Conservation (phyloP, 2,888 invertebrate species). For the Epinotia ramella region DNA sequence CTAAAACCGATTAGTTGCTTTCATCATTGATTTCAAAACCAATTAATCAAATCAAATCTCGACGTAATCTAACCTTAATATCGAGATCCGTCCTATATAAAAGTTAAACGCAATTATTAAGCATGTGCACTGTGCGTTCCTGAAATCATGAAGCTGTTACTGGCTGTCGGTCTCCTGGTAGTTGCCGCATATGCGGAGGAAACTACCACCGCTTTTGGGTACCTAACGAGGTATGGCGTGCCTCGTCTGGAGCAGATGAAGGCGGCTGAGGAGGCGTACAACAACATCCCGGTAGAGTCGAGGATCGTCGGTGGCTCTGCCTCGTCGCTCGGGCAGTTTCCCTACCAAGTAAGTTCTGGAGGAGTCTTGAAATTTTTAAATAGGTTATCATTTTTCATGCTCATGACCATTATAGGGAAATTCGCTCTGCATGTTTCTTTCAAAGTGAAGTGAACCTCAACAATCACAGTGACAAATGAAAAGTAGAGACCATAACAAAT, state of each 20-base stretch:
- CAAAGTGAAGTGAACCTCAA: too few relatives aligned
- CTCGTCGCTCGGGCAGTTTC: conserved; percentile 57
- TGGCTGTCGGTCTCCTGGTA: conserved; percentile 48
- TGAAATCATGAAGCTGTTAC: conserved; percentile 48
- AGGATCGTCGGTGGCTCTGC: conserved; percentile 62
- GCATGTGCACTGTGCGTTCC: not conserved
- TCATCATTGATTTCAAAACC: conserved; percentile 1
- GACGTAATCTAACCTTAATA: conserved; percentile 32
- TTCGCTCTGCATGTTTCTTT: too few relatives aligned
- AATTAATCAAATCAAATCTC: conserved; percentile 41
- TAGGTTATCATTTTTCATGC: too few relatives aligned
- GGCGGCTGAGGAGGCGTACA: conserved; percentile 55
- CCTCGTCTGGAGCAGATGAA: conserved; percentile 60
- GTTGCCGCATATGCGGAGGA: conserved; percentile 52
- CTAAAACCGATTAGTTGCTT: too few relatives aligned
- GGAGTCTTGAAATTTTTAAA: not conserved
- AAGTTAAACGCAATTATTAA: not conserved
- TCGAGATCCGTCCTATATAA: conserved; percentile 15
- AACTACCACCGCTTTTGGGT: conserved; percentile 57
- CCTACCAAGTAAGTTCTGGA: conserved; percentile 55
- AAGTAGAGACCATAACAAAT: too few relatives aligned
- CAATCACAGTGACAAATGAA: too few relatives aligned
- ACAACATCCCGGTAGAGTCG: conserved; percentile 38
- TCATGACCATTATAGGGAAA: too few relatives aligned
- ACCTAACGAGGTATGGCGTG: conserved; percentile 60